Evolutionary conservation across 2,888 invertebrate genomes (phyloP), one percentile per base, ranked within the genome.

Genomic region (Drosophila koepferae): DNA sequence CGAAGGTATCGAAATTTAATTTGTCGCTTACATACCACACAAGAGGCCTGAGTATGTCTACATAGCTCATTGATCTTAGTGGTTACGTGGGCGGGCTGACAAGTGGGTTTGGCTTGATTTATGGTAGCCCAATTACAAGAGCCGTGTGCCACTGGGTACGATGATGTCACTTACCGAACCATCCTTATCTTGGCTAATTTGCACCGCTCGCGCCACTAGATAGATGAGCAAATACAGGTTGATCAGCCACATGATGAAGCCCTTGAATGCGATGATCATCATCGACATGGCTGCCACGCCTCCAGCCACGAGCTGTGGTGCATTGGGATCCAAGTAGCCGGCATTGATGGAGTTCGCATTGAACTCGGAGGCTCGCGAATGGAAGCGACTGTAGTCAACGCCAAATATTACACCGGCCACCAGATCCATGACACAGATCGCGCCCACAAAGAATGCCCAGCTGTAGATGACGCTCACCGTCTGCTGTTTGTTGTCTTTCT

Each of bases 241-340:
- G 2, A 93, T 81, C 10, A 93, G 38, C 93, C 93, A 94, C 43
- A 94, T 48, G n/a, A 93, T 65, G 74, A 92, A 94, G 14, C 94
- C 94, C 71, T 93, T 92, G 12, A 94, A 88, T 2, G 93, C 90
- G 23, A 94, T 81, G 14, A 93, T 81, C 91, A 93, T 89, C 90
- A 94, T 90, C 7, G 92, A 72, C 2, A 93, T 91, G 16, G 93
- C 88, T 1, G 90, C 90, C 5, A 91, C 86, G 72, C 86, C 85
- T 0, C 86, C 93, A 6, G 91, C 83, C 3, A 92, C 9, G 2
- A 93, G 46, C 41, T 91, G 82, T 4, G 77, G 87, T 14, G 84
- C 90, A 61, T 91, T 61, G 0, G 90, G 72, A 34, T 81, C 14
- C 8, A 90, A 62, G 0, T 0, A 0, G 3, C 83, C 91, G 0